Base-by-base conservation (phyloP, 2,797 vertebrate genomes). In the Anomalospiza imberbis region DNA sequence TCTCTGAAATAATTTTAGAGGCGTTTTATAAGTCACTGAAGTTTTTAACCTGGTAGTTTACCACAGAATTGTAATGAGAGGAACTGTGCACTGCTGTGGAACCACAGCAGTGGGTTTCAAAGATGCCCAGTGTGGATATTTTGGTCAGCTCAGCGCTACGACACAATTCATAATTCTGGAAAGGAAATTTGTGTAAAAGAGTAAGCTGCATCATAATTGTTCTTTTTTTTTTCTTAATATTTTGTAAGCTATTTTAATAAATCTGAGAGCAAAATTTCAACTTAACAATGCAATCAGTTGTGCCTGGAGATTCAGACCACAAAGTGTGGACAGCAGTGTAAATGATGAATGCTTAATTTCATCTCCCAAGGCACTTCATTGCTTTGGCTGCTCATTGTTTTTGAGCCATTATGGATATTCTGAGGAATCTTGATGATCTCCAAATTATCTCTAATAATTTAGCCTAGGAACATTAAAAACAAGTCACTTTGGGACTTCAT, bases 31-130 rank as follows among this genome's bases (percentile, higher is more conserved):
- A 96, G 91, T 93, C 91, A 85, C 58, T 62, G 65, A 94, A 93
- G 72, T 87, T 96, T 97, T 96, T 96, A 94, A 96, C 84, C 91
- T 76, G 87, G 36, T 84, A 94, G 75, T 86, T 94, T 94, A 88
- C 42, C 38, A 17, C 42, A 24, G 47, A 72, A 82, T 95, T 85
- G 44, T 91, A 88, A 86, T 78, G 91, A 92, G 80, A 81, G 72
- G 62, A 88, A 9, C 63, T 42, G 31, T 28, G 61, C 8, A 1
- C 42, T 76, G 63, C 66, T 58, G 32, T 73, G 55, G 36, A 84
- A 91, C 82, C 11, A 36, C 48, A 54, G 25, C n/a, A n/a, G n/a
- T n/a, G 34, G 26, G 31, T 85, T 94, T 80, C 90, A 83, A 20
- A 88, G 47, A 13, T 55, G 45, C 7, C 0, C 58, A 25, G 51